Base-by-base conservation (phyloP, 2,113 vertebrate genomes). In the Takifugu flavidus region DNA sequence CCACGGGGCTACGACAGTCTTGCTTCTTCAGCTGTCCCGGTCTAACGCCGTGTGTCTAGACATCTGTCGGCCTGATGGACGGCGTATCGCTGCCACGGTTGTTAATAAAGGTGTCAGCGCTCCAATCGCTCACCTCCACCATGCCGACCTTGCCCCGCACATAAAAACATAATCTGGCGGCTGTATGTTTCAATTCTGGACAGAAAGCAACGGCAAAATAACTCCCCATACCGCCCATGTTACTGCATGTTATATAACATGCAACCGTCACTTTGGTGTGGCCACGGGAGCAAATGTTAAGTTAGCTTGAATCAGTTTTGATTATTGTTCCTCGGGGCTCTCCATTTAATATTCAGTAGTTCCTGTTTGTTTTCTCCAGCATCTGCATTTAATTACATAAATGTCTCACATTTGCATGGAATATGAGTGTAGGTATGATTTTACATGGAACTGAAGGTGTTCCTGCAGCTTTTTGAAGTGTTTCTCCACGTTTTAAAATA, bases 401-500 rank as follows among this genome's bases (percentile, higher is more conserved):
- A 47, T 47, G 14, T 14, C 13, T 15, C 45, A 20, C 29, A 56
- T 65, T 29, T 54, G 14, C 12, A 49, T 61, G 25, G 44, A 44
- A 61, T 29, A 44, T 25, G 29, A 55, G 49, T 14, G 25, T 6
- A 49, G 47, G 45, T 25, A 39, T 39, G 11, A 39, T 39, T 39
- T 39, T 39, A 74, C 59, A 54, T 52, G 26, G 52, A 74, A 70
- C 77, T 65, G 59, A 49, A 79, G 73, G 70, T 70, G 50, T 69
- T 62, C 68, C 63, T 77, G 69, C 68, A 53, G 47, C 53, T 47
- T 47, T 47, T 47, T 47, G 4, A 5, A 5, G 13, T n/a, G 6
- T 47, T 14, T 47, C 5, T n/a, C n/a, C 14, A 43, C 46, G 67
- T 76, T 60, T 65, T 53, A 67, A 82, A 86, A 84, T 80, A 79